Base-by-base conservation (phyloP, 2,113 vertebrate species). In the Pygoscelis adeliae region DNA sequence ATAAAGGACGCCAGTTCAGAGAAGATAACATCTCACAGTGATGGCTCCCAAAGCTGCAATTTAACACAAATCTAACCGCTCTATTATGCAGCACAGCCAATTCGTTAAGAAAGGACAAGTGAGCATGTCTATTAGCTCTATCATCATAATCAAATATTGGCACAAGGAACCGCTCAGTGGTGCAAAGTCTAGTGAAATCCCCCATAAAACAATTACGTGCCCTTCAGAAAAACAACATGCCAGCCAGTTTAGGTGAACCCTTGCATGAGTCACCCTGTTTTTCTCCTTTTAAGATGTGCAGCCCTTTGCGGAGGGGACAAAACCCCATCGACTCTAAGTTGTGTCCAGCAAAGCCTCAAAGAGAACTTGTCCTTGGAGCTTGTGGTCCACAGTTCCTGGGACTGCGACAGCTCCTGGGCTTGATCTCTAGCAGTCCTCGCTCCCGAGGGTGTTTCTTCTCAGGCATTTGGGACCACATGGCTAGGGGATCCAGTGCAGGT, bases 41-140 rank as follows among this genome's bases (percentile, higher is more conserved):
- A 97, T 96, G 94, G 94, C 97, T 97, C 97, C 97, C 97, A 11
- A 26, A 94, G 94, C 96, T 96, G 94, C 93, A 66, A 83, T 97
- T 90, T 56, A 90, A 82, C 93, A 90, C 87, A 76, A 52, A 82
- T 56, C 94, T 72, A 72, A 88, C 67, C 13, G 16, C 91, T 97
- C 95, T 22, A 26, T 96, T 93, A 92, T 83, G 91, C 93, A 53
- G 93, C 87, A 47, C 88, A 65, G 94, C 90, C 87, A 73, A 81
- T 97, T 97, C 44, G 90, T 97, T 96, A 97, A 58, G 93, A 74
- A 92, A 96, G 95, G 97, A 95, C 96, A 87, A 77, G 95, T 4
- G 9, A 94, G 89, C 44, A 10, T 1, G 26, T 61, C 91, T 79
- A 84, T 96, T 94, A 95, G 69, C 90, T 93, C 88, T 15, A 58